Base-by-base conservation (phyloP, 2,797 vertebrate species). In the Characodon lateralis region DNA sequence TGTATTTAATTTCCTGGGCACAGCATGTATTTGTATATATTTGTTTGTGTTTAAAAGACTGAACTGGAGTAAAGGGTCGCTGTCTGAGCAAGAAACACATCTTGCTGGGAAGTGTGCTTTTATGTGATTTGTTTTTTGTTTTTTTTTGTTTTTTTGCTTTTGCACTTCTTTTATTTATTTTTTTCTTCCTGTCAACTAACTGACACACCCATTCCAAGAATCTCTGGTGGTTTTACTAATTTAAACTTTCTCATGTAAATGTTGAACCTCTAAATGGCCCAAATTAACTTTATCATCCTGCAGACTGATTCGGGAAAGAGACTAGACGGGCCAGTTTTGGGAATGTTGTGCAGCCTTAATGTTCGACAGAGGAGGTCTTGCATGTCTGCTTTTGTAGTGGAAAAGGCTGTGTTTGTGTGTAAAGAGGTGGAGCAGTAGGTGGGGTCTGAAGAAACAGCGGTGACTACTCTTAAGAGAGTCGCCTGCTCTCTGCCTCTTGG, bases 131-230 rank as follows among this genome's bases (percentile, higher is more conserved):
- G 83, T 72, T 89, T 77, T 80, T 10, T 51, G 28, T 78, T 85
- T 89, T 84, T 70, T 89, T 24, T 85, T 89, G 83, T 72, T 89
- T 77, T 81, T 10, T 51, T 78, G 39, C 26, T 31, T 48, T 7
- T 26, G 43, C 73, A 80, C 74, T 83, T 83, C 66, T 90, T 87
- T 89, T 79, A 73, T 84, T 88, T 90, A n/a, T 86, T 87, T 66
- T 69, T 77, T 77, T 77, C 43, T 73, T 58, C 83, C 81, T 83
- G 83, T 93, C 86, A 92, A 84, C 89, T 89, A 71, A 85, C 87
- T 84, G 91, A 93, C 93, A 94, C 94, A 93, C 95, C 94, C 93
- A 83, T 93, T 91, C 89, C 89, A 88, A 85, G 93, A 96, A 95
- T 95, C 91, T 93, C 73, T 73, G 58, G 89, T 84, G 91, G 93